Evolutionary conservation across 2,797 vertebrate genomes (phyloP).

Genomic region (Manis crassicaudata): DNA sequence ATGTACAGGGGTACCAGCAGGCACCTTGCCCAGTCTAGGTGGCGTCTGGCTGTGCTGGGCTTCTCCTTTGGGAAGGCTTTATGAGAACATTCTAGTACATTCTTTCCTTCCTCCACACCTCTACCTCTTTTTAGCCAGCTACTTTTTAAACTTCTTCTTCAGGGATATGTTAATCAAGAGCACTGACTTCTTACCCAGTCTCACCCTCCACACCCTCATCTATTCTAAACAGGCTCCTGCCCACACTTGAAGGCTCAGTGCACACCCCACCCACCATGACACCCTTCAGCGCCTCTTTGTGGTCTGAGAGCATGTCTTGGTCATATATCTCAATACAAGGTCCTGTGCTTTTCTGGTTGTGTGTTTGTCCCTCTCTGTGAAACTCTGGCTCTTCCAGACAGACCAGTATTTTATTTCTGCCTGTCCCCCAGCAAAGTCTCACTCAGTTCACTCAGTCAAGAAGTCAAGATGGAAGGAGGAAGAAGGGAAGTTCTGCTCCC

Average conservation of each 20-base stretch:
- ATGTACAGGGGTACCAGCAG: no score
- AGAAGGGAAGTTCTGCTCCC: neutral
- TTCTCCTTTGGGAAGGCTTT: neutral
- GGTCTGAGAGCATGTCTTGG: neutral
- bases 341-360: neutral
- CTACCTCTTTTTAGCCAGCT: neutral
- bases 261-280: neutral
- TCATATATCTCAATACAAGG: neutral
- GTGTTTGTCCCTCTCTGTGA: neutral
- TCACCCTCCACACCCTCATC: neutral
- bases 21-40: neutral
- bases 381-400: neutral
- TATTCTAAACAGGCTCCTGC: neutral
- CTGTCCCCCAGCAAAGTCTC: neutral
- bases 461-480: neutral
- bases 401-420: neutral
- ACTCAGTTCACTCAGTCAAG: neutral
- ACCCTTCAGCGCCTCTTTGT: neutral
- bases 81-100: neutral
- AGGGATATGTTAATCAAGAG: neutral
- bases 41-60: no score
- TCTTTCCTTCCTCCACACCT: neutral
- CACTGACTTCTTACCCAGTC: neutral
- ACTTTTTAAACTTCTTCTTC: neutral
- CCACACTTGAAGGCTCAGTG: neutral